Evolutionary conservation across 2,797 vertebrate genomes (phyloP).

Genomic region (Neomorphus geoffroyi): DNA sequence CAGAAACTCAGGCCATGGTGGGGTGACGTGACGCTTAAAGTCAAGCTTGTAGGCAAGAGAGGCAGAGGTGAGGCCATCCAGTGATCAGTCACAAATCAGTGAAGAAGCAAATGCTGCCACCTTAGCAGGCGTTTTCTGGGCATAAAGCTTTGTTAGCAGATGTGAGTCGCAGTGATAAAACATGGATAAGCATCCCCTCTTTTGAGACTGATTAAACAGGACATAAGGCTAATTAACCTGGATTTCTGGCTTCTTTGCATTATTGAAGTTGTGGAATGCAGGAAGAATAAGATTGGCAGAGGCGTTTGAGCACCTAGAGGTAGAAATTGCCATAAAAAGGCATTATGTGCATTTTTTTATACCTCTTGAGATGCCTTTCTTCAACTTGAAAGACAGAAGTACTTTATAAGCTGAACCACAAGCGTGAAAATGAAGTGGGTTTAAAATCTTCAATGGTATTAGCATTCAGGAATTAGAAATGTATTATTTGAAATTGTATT

Average conservation of each 20-base stretch:
- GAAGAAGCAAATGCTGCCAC: background rate
- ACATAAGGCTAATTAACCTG: slow-evolving; percentile 44
- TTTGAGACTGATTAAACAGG: slow-evolving; percentile 33
- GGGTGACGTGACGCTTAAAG: background rate
- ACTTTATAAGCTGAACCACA: background rate
- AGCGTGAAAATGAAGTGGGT: background rate
- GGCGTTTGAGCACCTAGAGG: background rate
- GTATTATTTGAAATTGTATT: background rate
- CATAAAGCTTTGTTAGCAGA: background rate
- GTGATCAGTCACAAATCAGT: background rate
- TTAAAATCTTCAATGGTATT: background rate
- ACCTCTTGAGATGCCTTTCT: background rate
- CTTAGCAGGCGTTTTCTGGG: background rate
- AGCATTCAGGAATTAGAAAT: background rate
- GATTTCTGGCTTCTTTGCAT: slow-evolving; percentile 11
- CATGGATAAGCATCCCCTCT: background rate
- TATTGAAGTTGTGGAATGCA: background rate
- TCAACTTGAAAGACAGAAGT: background rate
- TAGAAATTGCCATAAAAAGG: background rate
- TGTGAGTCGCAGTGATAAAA: background rate
- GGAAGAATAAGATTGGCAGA: background rate
- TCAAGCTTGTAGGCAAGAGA: background rate
- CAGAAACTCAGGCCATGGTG: background rate
- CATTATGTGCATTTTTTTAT: background rate
- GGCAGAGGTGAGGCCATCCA: background rate